Base-by-base conservation (phyloP, 1,140 invertebrate genomes). In the Trichonephila clavipes region DNA sequence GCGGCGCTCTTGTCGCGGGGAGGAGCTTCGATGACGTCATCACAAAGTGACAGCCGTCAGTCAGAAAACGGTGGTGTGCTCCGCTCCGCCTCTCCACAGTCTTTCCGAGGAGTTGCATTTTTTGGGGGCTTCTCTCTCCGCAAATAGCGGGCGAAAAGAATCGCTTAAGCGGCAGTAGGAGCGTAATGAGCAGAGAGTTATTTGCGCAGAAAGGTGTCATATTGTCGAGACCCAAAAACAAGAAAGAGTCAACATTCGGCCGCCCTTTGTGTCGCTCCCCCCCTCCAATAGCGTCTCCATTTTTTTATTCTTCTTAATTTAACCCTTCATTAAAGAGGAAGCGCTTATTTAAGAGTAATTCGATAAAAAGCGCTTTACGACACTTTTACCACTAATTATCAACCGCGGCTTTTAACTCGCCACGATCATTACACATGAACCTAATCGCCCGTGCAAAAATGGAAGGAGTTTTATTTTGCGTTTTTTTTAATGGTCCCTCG, bases 321-420 rank as follows among this genome's bases (percentile, higher is more conserved):
- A 93, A 93, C 92, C 92, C 92, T 93, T 93, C 92, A 93, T 93
- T 93, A 93, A 93, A 81, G 64, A 77, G 92, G 92, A 93, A 93
- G 86, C 92, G 92, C 92, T 93, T 93, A 93, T 88, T 93, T 93
- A 93, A 93, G 92, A 87, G 92, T 93, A 93, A 93, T 93, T 93
- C 86, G 85, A 93, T 93, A 93, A 93, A 93, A 93, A 93, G 92
- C 51, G 92, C 92, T 93, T 93, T 88, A 62, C 59, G 81, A 86
- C 61, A 40, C 90, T 92, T 82, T 92, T 92, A 93, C 92, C 92
- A 93, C 92, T 93, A 93, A 93, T 93, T 93, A 93, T 93, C 92
- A 93, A 81, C 92, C 64, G 92, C 69, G 92, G 92, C 92, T 93
- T 93, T 93, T 93, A 93, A 93, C 92, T 93, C 85, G 69, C 92